These are phyloP conservation scores for Papilio glaucus DNA, from an alignment of 1,140 invertebrate species.

Conservation along the genomic window DNA sequence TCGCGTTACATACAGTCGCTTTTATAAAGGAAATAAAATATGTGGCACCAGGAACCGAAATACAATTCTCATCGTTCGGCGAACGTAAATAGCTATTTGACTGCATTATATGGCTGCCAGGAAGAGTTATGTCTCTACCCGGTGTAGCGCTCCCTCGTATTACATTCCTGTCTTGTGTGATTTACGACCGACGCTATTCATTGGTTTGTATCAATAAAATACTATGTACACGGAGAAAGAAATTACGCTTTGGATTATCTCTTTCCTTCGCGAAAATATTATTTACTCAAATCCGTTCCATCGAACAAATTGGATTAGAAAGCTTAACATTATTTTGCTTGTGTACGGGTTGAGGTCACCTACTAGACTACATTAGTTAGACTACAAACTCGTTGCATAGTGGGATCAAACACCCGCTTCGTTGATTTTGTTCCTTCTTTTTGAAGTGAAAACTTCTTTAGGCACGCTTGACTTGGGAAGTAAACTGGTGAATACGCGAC, in stretches of 20 bases:
- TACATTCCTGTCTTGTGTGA: conserved; percentile 27
- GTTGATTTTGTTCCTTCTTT: too few species aligned
- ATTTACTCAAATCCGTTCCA: background rate
- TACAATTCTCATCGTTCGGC: conserved; percentile 28
- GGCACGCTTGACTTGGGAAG: too few species aligned
- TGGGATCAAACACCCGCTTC: too few species aligned
- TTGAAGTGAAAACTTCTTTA: too few species aligned
- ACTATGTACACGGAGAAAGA: background rate
- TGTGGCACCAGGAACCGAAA: conserved; percentile 2
- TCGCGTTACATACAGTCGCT: background rate
- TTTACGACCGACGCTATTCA: conserved; percentile 10
- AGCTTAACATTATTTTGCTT: background rate
- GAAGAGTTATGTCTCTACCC: conserved; percentile 34
- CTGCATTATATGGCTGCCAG: conserved; percentile 34
- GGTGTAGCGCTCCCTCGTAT: conserved; percentile 13
- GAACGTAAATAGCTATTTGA: conserved; percentile 37
- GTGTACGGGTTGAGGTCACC: too few species aligned
- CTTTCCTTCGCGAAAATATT: too few species aligned
- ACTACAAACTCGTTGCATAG: too few species aligned
- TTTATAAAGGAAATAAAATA: conserved; percentile 18
- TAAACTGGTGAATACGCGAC: too few species aligned
- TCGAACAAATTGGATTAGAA: background rate
- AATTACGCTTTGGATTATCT: conserved; percentile 6
- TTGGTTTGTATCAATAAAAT: conserved; percentile 32
- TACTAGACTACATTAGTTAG: too few species aligned